phyloP scores from a whole-genome alignment of 2,113 vertebrate genomes.

The Rostratula benghalensis region DNA sequence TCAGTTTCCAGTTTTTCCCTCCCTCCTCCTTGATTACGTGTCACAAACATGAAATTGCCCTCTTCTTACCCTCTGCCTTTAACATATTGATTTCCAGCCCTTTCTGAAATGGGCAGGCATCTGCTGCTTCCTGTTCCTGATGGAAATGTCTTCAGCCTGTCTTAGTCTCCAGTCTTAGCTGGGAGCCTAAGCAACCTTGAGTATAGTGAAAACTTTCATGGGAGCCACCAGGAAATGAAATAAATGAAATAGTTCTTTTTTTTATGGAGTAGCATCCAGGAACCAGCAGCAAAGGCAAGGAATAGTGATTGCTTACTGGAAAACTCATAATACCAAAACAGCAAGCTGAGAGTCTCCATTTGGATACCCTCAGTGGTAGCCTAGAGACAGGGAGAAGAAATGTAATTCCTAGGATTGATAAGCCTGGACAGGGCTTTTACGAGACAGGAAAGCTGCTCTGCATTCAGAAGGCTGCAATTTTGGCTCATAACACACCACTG shows the following conservation, averaged over 20 bases:
- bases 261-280: neutral
- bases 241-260: neutral
- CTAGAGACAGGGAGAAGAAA: neutral
- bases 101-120: neutral
- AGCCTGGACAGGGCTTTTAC: neutral
- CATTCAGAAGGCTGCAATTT: neutral
- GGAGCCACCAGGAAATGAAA: neutral
- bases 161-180: neutral
- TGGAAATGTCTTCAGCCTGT: neutral
- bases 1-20: neutral
- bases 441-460: neutral
- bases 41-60: neutral
- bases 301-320: neutral
- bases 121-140: neutral
- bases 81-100: neutral
- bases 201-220: neutral
- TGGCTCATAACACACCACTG: neutral
- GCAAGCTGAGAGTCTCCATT: neutral
- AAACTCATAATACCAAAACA: neutral
- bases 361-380: neutral
- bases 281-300: neutral
- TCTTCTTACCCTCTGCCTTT: neutral
- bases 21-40: neutral
- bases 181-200: neutral
- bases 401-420: fast-evolving